Evolutionary conservation across 2,797 vertebrate species (phyloP), one percentile per base, ranked within the genome.

Genomic region (Coracias cyanogaster): DNA sequence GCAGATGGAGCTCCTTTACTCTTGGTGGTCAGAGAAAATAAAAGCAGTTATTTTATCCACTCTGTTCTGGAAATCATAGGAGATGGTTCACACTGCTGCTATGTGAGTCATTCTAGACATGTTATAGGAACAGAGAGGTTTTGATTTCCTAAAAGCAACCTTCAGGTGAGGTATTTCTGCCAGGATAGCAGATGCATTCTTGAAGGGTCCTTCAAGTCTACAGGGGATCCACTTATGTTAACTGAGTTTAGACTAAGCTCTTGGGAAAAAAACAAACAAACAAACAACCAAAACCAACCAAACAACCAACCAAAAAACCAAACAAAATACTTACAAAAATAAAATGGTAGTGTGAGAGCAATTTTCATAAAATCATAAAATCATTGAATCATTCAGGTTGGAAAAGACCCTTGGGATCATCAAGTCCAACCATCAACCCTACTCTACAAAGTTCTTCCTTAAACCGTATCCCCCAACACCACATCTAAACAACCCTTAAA

Each of bases 271-370:
- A 37, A 37, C 8, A 37, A 37, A 37, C 29, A 31, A 67, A 37
- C 10, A 37, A 9, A 37, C 37, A 37, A 9, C 37, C 10, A 37
- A 37, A 37, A 37, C 8, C 37, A 37, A 37, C 10, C 37, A 37
- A 37, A 37, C n/a, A 37, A 37, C 37, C 37, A 37, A 37, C 37
- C 10, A 66, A 64, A 51, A 51, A 67, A 45, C 4, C 25, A 81
- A 54, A 35, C 7, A 29, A 49, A 55, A 35, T 28, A 37, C 45
- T 39, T 80, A 31, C 3, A 51, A 62, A 73, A 73, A 49, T 46
- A 15, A 3, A 39, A 43, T 0, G 0, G 16, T 16, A 9, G 7
- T 12, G 13, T 7, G 45, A 33, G 5, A 66, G n/a, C 57, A 74
- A 16, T 60, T 88, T 74, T 71, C 33, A 37, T 37, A 37, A 11